These are phyloP conservation scores for Melanostoma mellinum DNA, from an alignment of 2,888 invertebrate species.

Conservation along the genomic window DNA sequence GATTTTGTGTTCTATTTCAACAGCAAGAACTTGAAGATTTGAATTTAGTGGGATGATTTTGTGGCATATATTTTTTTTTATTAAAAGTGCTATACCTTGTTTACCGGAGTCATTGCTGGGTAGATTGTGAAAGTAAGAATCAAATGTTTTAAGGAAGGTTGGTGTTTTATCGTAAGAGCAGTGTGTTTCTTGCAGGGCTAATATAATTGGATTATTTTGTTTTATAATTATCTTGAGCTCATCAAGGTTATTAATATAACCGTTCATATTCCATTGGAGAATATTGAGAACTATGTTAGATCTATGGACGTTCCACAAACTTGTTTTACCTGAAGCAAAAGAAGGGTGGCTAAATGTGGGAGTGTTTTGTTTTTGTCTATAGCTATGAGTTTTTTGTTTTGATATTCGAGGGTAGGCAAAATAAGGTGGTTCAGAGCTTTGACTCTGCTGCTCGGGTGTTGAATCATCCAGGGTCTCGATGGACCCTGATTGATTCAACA, in stretches of 20 bases:
- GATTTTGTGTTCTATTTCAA: neutral
- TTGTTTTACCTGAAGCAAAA: neutral
- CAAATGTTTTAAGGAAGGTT: neutral
- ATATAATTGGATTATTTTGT: no score
- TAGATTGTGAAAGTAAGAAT: neutral
- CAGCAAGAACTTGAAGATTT: neutral
- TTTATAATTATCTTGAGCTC: no score
- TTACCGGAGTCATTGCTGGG: neutral
- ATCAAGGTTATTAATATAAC: neutral
- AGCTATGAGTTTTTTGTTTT: neutral
- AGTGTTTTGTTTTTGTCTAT: neutral
- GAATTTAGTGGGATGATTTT: neutral
- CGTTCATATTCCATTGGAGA: constrained; percentile 5
- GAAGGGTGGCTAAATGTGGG: neutral
- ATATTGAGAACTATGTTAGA: neutral
- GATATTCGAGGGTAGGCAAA: neutral
- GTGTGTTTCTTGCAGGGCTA: neutral
- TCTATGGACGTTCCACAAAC: neutral
- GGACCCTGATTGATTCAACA: neutral
- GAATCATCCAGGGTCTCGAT: neutral
- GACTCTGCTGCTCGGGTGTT: constrained; percentile 3
- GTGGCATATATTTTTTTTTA: neutral
- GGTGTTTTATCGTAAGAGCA: neutral
- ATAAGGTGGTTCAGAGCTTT: constrained; percentile 1
- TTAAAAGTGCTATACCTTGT: no score